A percentile compares a stretch with the other conserved stretches of the same genome.
phyloP scores from a whole-genome alignment of 1,140 invertebrate species.

The Drosophila grimshawi region DNA sequence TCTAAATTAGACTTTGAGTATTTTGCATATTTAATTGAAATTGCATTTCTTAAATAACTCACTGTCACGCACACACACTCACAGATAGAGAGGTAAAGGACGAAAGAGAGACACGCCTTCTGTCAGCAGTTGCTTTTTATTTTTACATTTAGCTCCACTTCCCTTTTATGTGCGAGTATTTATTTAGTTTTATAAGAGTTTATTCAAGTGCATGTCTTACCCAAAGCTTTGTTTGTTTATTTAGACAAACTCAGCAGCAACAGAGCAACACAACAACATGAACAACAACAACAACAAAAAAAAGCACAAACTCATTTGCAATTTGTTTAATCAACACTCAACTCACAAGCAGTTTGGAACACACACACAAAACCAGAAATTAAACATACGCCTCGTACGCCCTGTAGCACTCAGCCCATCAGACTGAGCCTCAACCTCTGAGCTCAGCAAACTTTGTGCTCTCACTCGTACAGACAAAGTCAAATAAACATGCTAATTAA shows the following conservation, averaged over 20 bases:
- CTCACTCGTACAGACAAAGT: constrained; percentile 58
- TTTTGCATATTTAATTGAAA: constrained; percentile 84
- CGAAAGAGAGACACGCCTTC: constrained; percentile 23
- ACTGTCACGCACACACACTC: constrained; percentile 58
- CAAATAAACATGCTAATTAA: constrained; percentile 83
- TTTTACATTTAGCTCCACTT: constrained; percentile 70
- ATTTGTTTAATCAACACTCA: constrained; percentile 82
- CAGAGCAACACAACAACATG: constrained; percentile 35
- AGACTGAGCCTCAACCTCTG: constrained; percentile 14
- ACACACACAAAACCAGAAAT: constrained; percentile 38
- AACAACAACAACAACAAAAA: constrained; percentile 34
- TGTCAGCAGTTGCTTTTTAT: constrained; percentile 56
- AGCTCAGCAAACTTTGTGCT: constrained; percentile 48
- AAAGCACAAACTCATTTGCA: constrained; percentile 77
- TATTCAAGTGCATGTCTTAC: constrained; percentile 80
- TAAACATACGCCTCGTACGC: constrained; percentile 66
- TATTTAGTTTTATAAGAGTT: constrained; percentile 82
- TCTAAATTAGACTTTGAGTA: constrained; percentile 83
- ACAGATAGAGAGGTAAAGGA: constrained; percentile 6
- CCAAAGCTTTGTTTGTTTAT: constrained; percentile 73
- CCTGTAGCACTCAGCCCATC: constrained; percentile 15
- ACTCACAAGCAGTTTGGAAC: constrained; percentile 55
- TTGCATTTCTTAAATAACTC: constrained; percentile 83
- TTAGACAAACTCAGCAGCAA: constrained; percentile 54
- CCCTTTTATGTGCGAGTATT: constrained; percentile 49